Evolutionary conservation across 2,113 vertebrate species (phyloP), one percentile per base, ranked within the genome.

Genomic region (Pseudonaja textilis): DNA sequence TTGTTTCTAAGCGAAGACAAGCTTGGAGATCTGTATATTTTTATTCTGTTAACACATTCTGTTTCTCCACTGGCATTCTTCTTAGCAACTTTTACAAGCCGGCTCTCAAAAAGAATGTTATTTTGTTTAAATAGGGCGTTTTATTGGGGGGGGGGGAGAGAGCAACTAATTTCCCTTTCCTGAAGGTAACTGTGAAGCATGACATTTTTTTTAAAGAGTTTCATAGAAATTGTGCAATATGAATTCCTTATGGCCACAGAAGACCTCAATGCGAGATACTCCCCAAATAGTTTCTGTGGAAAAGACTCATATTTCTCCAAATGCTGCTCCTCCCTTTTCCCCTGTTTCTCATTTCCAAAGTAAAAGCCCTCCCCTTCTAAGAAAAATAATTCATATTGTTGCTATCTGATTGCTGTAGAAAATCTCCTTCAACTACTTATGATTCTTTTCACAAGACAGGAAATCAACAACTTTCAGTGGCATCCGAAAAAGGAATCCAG

Each of bases 241-340:
- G 64, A 92, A 92, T 95, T 87, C 91, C 91, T 92, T 55, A 55
- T 87, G 95, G 93, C 93, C 34, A 54, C 91, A 95, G 96, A 92
- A 96, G 97, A 96, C 96, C 88, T 5, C 5, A 10, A 91, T 74
- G 95, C 94, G 93, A 95, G 93, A 90, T 87, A 85, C 91, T 57
- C 92, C 89, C 85, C 42, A 57, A 89, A 42, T 56, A 85, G 45
- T 45, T 47, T 69, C 64, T 42, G 42, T 89, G 85, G 34, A 50
- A 45, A 93, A 87, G 29, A 42, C 50, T 90, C 50, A 22, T 88
- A 55, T 93, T 93, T 74, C 59, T 88, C 39, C 55, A 39, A 23
- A 25, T 7, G 3, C 57, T 50, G 22, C 45, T 86, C 11, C 54
- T 22, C 39, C 34, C 29, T 42, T 61, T 14, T 47, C 45, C 16